phyloP scores from a whole-genome alignment of 1,140 invertebrate species.

The Steinernema khuongi region DNA sequence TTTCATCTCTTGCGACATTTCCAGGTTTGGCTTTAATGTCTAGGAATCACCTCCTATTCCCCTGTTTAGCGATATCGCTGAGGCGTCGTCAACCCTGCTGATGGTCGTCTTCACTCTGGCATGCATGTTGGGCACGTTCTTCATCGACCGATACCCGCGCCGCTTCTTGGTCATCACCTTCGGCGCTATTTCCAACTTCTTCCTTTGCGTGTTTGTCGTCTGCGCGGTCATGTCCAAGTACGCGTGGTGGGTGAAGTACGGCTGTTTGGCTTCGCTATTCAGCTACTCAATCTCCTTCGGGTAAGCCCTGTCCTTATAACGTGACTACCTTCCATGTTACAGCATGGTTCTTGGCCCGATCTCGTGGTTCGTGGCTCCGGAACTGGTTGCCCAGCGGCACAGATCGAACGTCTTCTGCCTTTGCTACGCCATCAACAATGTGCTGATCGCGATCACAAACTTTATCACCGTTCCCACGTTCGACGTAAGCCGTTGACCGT shows the following conservation, averaged over 20 bases:
- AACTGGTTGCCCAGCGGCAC: slow-evolving; percentile 48
- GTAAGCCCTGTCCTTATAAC: slow-evolving; percentile 13
- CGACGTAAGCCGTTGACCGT: slow-evolving; percentile 36
- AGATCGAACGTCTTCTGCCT: slow-evolving; percentile 48
- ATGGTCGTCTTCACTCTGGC: slow-evolving; percentile 46
- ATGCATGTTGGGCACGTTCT: slow-evolving; percentile 42
- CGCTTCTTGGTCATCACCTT: slow-evolving; percentile 34
- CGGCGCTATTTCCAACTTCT: slow-evolving; percentile 34
- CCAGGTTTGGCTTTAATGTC: background rate
- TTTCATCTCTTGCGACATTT: slow-evolving; percentile 22
- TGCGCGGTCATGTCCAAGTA: slow-evolving; percentile 33
- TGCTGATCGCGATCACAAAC: slow-evolving; percentile 46
- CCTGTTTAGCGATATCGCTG: slow-evolving; percentile 38
- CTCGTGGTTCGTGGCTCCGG: slow-evolving; percentile 50
- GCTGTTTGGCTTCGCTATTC: slow-evolving; percentile 35
- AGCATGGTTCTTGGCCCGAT: slow-evolving; percentile 48
- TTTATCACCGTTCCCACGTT: slow-evolving; percentile 44
- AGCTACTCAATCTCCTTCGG: slow-evolving; percentile 47
- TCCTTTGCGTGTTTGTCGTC: slow-evolving; percentile 32
- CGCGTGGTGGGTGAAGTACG: slow-evolving; percentile 37
- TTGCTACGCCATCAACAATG: slow-evolving; percentile 49
- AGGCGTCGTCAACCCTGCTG: slow-evolving; percentile 42
- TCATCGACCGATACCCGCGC: slow-evolving; percentile 48
- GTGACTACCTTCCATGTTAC: slow-evolving; percentile 13
- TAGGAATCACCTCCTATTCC: background rate